phyloP scores from a whole-genome alignment of 2,113 vertebrate genomes.

The Mesoclemmys tuberculata region DNA sequence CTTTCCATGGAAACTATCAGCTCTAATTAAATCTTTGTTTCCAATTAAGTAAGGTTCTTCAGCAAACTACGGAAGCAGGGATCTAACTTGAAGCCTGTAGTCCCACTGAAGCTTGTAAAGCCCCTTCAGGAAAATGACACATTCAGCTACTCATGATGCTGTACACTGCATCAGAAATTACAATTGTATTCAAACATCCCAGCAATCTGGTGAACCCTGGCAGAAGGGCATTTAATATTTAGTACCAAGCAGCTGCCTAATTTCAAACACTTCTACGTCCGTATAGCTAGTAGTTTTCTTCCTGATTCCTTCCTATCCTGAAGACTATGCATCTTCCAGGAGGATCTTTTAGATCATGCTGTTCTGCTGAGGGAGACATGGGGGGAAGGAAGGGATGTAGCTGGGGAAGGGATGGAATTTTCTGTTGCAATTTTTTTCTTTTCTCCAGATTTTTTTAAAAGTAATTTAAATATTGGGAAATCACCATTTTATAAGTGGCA shows the following conservation, averaged over 20 bases:
- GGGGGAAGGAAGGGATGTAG: neutral
- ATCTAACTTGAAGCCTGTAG: neutral
- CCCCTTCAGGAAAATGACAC: neutral
- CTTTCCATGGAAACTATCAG: neutral
- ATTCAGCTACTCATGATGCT: neutral
- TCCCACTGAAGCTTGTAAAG: neutral
- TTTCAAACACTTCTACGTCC: neutral
- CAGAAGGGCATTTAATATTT: neutral
- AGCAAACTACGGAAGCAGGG: neutral
- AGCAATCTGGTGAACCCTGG: neutral
- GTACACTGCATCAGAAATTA: neutral
- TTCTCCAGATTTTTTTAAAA: neutral
- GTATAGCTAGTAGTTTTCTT: neutral
- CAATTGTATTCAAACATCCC: neutral
- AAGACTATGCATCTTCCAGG: accelerated
- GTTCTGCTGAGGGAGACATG: neutral
- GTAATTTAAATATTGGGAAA: neutral
- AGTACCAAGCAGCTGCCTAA: neutral
- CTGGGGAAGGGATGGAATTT: neutral
- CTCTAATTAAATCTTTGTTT: neutral
- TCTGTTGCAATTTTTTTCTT: neutral
- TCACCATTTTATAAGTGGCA: neutral
- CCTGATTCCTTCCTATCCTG: accelerated
- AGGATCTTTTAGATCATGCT: accelerated
- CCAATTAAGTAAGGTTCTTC: neutral